Conservation (phyloP, 1,140 invertebrate species). For the Drosophila sturtevanti region DNA sequence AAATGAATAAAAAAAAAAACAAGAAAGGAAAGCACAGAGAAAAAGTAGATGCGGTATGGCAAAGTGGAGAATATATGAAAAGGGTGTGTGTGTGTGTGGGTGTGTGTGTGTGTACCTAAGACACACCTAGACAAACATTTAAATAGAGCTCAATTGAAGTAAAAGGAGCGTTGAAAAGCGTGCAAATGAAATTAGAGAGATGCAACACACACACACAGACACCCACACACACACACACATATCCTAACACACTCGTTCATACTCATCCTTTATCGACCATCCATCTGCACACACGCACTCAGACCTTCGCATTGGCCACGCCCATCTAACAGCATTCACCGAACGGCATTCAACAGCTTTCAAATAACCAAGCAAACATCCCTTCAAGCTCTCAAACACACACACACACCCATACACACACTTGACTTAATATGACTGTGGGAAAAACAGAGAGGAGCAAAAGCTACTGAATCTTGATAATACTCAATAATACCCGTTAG, state of each 20-base stretch:
- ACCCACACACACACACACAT: not conserved
- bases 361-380: not conserved
- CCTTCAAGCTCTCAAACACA: not conserved
- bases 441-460: not conserved
- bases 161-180: conserved; percentile 62
- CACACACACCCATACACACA: not conserved
- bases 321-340: conserved; percentile 1
- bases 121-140: conserved; percentile 60
- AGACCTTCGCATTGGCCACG: not conserved
- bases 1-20: not conserved
- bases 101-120: conserved; percentile 3
- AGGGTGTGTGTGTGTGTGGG: not conserved
- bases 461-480: not conserved
- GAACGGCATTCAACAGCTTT: not conserved
- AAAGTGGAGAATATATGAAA: not conserved
- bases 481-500: not conserved
- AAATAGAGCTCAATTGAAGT: conserved; percentile 65
- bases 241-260: not conserved
- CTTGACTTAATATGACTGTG: not conserved
- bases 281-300: not conserved
- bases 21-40: not conserved
- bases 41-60: not conserved
- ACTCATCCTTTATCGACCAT: not conserved
- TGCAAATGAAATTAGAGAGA: conserved; percentile 73
- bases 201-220: conserved; percentile 33